These are phyloP conservation scores for Serilophus lunatus DNA, from an alignment of 2,113 vertebrate genomes.

Conservation along the genomic window DNA sequence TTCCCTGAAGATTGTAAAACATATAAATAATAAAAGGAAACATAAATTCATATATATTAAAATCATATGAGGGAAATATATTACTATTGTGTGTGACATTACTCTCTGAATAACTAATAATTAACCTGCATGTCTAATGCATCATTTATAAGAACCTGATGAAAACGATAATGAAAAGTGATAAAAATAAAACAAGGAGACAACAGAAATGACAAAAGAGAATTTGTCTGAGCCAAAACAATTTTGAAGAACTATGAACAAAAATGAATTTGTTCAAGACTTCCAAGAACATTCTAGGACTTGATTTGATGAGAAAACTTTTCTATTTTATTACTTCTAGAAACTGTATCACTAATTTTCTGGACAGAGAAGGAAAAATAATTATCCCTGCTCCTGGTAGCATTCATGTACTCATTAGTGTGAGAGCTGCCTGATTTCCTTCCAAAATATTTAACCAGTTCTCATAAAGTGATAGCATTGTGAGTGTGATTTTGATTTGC, in stretches of 20 bases:
- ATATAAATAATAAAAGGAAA: background rate
- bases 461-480: background rate
- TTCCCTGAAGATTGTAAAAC: background rate
- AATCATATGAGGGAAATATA: background rate
- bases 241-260: background rate
- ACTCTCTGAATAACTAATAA: background rate
- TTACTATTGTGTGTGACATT: background rate
- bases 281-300: background rate
- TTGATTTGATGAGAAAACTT: background rate
- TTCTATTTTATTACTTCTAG: background rate
- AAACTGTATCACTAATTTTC: background rate
- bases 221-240: background rate
- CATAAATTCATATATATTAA: background rate
- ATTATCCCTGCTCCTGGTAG: background rate
- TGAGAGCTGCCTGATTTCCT: background rate
- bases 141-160: background rate
- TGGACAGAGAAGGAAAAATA: background rate
- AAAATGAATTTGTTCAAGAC: background rate
- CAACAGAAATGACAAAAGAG: background rate
- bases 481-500: background rate
- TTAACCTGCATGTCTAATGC: background rate
- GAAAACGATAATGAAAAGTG: background rate
- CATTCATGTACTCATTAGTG: background rate
- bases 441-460: background rate
- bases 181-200: background rate